A percentile compares a stretch with the other conserved stretches of the same genome.
Evolutionary conservation across 2,113 vertebrate species (phyloP).

Genomic region (Elaphurus davidianus): DNA sequence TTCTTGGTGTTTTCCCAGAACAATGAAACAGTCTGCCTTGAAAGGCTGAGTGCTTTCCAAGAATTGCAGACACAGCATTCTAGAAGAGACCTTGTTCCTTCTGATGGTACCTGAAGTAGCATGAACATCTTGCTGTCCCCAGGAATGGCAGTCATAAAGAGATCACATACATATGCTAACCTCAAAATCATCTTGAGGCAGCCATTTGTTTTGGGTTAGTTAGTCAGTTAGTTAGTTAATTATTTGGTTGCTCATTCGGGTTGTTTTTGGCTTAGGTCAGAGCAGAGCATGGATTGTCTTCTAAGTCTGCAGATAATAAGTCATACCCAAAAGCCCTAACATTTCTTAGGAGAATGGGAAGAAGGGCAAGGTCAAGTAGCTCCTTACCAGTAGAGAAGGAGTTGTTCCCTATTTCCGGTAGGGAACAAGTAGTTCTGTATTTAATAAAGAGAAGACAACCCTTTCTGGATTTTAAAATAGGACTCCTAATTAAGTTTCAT

Average conservation of each 20-base stretch:
- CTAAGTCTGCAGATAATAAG: neutral
- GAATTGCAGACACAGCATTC: neutral
- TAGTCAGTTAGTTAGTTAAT: too few species aligned
- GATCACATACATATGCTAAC: neutral
- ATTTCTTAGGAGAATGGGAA: neutral
- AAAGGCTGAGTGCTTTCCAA: neutral
- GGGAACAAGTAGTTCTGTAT: neutral
- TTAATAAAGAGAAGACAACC: neutral
- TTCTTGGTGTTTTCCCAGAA: neutral
- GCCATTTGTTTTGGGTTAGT: neutral
- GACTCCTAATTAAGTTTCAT: conserved; percentile 16
- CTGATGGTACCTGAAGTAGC: neutral
- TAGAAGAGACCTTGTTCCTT: neutral
- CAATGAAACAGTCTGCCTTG: neutral
- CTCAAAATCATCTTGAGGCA: neutral
- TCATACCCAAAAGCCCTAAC: neutral
- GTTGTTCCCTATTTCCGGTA: neutral
- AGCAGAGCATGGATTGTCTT: neutral
- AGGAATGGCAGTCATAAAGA: neutral
- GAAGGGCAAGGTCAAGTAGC: neutral
- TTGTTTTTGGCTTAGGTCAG: neutral
- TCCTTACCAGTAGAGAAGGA: neutral
- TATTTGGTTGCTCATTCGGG: neutral
- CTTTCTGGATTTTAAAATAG: conserved; percentile 10
- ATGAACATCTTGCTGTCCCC: neutral